Evolutionary conservation across 2,797 vertebrate genomes (phyloP).

Genomic region (Taenioides sp.): DNA sequence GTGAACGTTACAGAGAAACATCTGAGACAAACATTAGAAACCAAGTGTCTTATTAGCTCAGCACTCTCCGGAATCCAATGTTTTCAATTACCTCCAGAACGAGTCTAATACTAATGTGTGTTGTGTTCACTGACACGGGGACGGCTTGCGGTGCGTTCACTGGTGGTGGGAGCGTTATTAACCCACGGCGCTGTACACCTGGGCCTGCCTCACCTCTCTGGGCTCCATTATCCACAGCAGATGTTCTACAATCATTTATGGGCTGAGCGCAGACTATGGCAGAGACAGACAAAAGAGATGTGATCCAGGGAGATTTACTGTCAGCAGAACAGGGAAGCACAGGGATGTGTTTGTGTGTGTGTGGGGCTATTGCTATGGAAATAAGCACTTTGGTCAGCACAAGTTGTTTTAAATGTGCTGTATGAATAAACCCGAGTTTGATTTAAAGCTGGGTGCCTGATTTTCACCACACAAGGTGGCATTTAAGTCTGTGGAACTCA

Average conservation of each 20-base stretch:
- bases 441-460: too few relatives aligned
- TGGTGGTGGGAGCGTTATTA: conserved; percentile 70
- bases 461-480: too few relatives aligned
- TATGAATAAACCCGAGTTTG: too few relatives aligned
- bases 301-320: conserved; percentile 32
- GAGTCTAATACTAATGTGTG: conserved; percentile 59
- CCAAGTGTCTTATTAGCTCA: conserved; percentile 37
- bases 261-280: conserved; percentile 55
- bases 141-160: conserved; percentile 35
- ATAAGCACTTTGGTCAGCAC: too few relatives aligned
- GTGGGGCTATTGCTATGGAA: too few relatives aligned
- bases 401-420: too few relatives aligned
- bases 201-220: conserved; percentile 72
- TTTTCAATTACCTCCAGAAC: conserved; percentile 74
- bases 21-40: neutral
- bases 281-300: conserved; percentile 29
- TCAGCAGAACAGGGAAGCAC: conserved; percentile 6
- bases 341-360: neutral
- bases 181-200: conserved; percentile 72
- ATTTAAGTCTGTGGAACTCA: too few relatives aligned
- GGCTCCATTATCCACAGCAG: conserved; percentile 80
- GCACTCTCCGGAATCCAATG: conserved; percentile 53
- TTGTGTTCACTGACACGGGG: conserved; percentile 60
- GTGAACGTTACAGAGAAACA: neutral
- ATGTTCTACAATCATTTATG: conserved; percentile 84